Percentiles rank a stretch among this genome's conserved stretches.
These are phyloP conservation scores for Ciona savignyi DNA, from an alignment of 23 tunicate genomes.

Conservation along the genomic window DNA sequence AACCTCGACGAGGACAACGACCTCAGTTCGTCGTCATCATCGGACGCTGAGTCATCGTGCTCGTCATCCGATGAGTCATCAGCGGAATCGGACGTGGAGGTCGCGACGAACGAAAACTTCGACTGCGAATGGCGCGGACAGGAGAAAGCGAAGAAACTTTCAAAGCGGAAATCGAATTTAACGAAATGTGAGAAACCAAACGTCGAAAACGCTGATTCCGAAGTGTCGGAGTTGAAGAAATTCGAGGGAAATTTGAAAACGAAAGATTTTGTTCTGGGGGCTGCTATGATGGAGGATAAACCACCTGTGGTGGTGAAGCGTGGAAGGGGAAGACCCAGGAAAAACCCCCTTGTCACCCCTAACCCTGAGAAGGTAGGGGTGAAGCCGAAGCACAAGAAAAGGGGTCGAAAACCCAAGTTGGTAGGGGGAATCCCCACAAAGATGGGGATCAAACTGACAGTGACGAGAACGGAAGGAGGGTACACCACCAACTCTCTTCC, in stretches of 20 bases:
- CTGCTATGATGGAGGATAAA: slow-evolving; percentile 1
- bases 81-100: slow-evolving; percentile 41
- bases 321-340: slow-evolving; percentile 61
- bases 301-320: slow-evolving; percentile 15
- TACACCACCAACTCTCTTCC: slow-evolving; percentile 4
- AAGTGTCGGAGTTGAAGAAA: neutral
- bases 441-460: slow-evolving; percentile 14
- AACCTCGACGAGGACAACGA: slow-evolving; percentile 50
- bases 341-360: slow-evolving; percentile 28
- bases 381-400: slow-evolving; percentile 11
- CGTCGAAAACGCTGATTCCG: neutral
- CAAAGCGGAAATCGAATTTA: neutral
- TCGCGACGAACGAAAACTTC: neutral
- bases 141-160: slow-evolving; percentile 8
- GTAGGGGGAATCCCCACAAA: neutral
- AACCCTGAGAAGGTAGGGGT: neutral
- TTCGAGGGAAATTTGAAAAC: neutral
- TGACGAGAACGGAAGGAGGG: slow-evolving; percentile 7
- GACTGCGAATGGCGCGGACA: slow-evolving; percentile 7
- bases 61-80: slow-evolving; percentile 71
- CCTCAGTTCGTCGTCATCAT: slow-evolving; percentile 29
- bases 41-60: slow-evolving; percentile 47
- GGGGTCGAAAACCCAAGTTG: neutral
- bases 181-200: neutral
- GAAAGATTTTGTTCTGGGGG: neutral